Evolutionary conservation across 2,888 invertebrate species (phyloP), one percentile per base, ranked within the genome.

Genomic region (Apotomis betuletana): DNA sequence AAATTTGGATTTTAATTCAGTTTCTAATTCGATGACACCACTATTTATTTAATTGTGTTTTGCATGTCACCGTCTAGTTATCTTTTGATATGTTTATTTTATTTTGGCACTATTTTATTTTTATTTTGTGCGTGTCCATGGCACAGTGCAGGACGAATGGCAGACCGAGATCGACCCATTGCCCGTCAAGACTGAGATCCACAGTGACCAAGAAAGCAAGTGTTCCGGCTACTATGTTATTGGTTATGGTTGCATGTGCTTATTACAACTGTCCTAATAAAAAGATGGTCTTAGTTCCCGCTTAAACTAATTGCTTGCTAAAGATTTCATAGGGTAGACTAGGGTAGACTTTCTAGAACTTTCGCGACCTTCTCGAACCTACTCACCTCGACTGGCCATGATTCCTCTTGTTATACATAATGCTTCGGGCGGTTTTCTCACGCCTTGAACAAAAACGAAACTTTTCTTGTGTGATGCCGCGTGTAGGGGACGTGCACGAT

Each of bases 181-280:
- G 74, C 73, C 74, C 55, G 77, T 89, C 79, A 90, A 91, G 82
- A 75, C 76, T 70, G 91, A 91, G 77, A 80, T 81, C 67, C 75
- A 77, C 76, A 89, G 87, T 83, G 92, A 91, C 79, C 80, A 83
- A 75, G 91, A 92, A 90, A 87, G 92, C 92, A 92, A 92, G 92
- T 90, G 62, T 62, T 69, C n/a, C 54, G 13, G 46, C 60, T 58
- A 6, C 13, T 68, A 61, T 46, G 54, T 69, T 61, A 12, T 41
- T 46, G 65, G 65, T 65, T 57, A 65, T 46, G 65, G 65, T 64
- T 65, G 55, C 65, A 65, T 12, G 57, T 65, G 46, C 65, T 65
- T 46, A 6, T n/a, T 49, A 49, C 49, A 9, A 36, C 27, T 65
- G 55, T 64, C 55, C 13, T 10, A 55, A 64, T 54, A 54, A 27